A percentile compares a stretch with the other conserved stretches of the same genome.
phyloP scores from a whole-genome alignment of 1,140 invertebrate genomes.

The Sitobion miscanthi region DNA sequence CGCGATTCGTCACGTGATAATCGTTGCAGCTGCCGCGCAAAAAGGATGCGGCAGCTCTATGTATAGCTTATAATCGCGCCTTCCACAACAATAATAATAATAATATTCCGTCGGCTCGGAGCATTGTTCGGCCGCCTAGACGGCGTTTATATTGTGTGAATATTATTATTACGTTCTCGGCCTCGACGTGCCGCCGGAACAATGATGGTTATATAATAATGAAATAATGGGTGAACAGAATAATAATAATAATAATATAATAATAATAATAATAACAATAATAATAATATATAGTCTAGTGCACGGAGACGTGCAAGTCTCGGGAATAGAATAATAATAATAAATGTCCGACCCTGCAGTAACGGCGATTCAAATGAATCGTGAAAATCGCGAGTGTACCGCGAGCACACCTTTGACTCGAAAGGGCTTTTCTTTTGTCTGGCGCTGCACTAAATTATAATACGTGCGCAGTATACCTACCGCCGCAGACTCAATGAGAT shows the following conservation, averaged over 20 bases:
- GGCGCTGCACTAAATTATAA: not conserved
- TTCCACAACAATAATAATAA: constrained; percentile 20
- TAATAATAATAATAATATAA: not conserved
- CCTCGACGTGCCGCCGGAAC: constrained; percentile 22
- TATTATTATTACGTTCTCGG: not conserved
- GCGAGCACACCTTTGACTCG: not conserved
- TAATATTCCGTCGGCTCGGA: not conserved
- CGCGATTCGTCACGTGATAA: not conserved
- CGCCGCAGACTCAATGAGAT: not conserved
- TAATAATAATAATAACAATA: not conserved
- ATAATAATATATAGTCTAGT: not conserved
- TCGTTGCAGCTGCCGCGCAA: not conserved
- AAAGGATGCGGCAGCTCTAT: not conserved
- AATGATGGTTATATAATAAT: constrained; percentile 4
- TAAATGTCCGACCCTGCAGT: not conserved
- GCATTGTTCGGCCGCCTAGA: not conserved
- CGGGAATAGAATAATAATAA: not conserved
- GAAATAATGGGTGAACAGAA: not conserved
- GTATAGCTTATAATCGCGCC: not conserved
- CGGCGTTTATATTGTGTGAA: constrained; percentile 15
- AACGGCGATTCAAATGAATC: not conserved
- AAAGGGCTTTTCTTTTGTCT: not conserved
- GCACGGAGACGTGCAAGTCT: not conserved
- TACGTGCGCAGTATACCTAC: not conserved
- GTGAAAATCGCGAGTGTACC: not conserved